Evolutionary conservation across 2,113 vertebrate species (phyloP).

Genomic region (Chroicocephalus ridibundus): DNA sequence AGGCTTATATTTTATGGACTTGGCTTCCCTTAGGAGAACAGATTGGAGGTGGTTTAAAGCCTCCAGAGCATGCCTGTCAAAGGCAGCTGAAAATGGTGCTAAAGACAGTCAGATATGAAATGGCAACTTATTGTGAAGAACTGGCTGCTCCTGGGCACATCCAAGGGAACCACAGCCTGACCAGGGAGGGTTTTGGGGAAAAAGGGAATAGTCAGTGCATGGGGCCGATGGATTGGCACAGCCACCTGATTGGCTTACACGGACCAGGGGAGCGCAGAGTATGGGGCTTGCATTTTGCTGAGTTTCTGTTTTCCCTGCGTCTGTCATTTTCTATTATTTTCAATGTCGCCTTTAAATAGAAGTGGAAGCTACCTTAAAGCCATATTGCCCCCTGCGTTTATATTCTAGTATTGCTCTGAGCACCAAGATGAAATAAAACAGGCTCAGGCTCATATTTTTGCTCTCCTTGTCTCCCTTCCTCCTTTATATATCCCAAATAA

Average conservation of each 20-base stretch:
- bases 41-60: background rate
- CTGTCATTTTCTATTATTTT: background rate
- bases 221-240: background rate
- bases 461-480: background rate
- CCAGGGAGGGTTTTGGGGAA: background rate
- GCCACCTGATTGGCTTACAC: background rate
- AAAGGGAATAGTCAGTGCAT: background rate
- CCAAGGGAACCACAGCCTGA: background rate
- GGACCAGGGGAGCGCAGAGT: background rate
- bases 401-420: conserved; percentile 23
- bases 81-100: background rate
- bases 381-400: conserved; percentile 53
- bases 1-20: background rate
- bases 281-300: background rate
- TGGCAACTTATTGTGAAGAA: background rate
- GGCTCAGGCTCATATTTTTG: background rate
- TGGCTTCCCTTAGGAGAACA: background rate
- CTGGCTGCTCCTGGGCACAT: background rate
- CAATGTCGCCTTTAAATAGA: background rate
- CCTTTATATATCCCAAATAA: background rate
- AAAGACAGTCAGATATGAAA: background rate
- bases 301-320: background rate
- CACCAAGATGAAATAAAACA: background rate
- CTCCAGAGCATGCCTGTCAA: background rate
- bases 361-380: conserved; percentile 11